Percentiles rank a stretch among this genome's conserved stretches.
Evolutionary conservation across 2,797 vertebrate genomes (phyloP).

Genomic region (Lacerta agilis): DNA sequence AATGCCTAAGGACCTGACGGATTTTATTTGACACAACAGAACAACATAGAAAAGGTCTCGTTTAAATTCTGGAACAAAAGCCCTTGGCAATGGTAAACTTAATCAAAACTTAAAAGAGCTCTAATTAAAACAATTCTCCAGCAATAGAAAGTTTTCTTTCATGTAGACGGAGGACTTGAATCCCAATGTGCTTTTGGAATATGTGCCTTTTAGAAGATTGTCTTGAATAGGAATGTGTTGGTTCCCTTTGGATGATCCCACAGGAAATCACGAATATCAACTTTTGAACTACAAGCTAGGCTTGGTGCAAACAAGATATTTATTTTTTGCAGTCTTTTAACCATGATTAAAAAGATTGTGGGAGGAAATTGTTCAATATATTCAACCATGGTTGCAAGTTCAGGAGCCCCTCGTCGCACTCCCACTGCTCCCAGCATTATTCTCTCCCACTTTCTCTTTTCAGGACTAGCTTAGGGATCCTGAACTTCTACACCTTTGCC

Average conservation of each 20-base stretch:
- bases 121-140: conserved; percentile 40
- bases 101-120: conserved; percentile 49
- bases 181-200: conserved; percentile 1
- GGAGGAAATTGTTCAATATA: too few relatives aligned
- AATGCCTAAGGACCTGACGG: conserved; percentile 41
- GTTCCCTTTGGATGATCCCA: neutral
- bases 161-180: conserved; percentile 22
- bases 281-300: neutral
- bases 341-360: neutral
- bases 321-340: neutral
- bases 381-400: neutral
- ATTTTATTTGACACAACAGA: conserved; percentile 55
- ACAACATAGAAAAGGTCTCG: conserved; percentile 22
- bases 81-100: conserved; percentile 50
- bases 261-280: neutral
- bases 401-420: neutral
- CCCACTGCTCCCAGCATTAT: neutral
- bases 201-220: conserved; percentile 14
- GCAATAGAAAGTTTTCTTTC: conserved; percentile 39
- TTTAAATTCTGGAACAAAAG: conserved; percentile 54
- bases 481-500: too few relatives aligned
- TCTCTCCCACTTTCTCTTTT: neutral
- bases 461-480: neutral
- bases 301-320: neutral
- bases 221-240: conserved; percentile 24